A percentile compares a stretch with the other conserved stretches of the same genome.
Conservation (phyloP, 2,888 invertebrate genomes). For the Drosophila neonasuta region DNA sequence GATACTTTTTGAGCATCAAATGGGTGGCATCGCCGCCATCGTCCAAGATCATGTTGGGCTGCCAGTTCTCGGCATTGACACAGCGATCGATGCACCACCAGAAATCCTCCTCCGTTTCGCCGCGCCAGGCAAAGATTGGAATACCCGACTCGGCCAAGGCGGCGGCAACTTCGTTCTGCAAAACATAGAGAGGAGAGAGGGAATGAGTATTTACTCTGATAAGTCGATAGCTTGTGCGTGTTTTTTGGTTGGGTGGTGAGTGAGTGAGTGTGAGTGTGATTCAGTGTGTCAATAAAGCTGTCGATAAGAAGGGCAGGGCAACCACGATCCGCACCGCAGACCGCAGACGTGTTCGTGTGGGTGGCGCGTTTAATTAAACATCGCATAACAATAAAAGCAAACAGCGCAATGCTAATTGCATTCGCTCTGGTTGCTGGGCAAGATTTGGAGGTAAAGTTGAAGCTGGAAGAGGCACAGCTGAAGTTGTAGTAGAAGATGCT, state of each 20-base stretch:
- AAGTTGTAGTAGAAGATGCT: background rate
- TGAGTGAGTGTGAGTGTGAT: slow-evolving; percentile 33
- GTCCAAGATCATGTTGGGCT: slow-evolving; percentile 98
- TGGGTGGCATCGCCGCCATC: slow-evolving; percentile 99
- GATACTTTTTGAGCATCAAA: slow-evolving; percentile 97
- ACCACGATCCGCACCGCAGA: slow-evolving; percentile 11
- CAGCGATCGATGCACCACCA: slow-evolving; percentile 99
- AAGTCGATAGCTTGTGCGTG: slow-evolving; percentile 50
- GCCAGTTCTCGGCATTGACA: slow-evolving; percentile 95
- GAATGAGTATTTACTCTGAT: slow-evolving; percentile 51
- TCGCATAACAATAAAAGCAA: slow-evolving; percentile 43
- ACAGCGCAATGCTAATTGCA: slow-evolving; percentile 50
- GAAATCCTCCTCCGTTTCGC: slow-evolving; percentile 98
- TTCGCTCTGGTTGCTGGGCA: slow-evolving; percentile 19
- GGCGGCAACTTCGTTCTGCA: slow-evolving; percentile 97
- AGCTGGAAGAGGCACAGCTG: background rate
- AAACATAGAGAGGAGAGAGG: slow-evolving; percentile 1
- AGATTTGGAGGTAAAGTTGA: background rate
- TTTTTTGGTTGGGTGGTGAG: background rate
- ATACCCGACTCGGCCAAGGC: slow-evolving; percentile 95
- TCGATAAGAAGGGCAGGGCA: slow-evolving; percentile 47
- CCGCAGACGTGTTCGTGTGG: slow-evolving; percentile 32
- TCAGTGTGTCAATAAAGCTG: slow-evolving; percentile 59
- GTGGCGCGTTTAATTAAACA: slow-evolving; percentile 48
- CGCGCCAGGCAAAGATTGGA: slow-evolving; percentile 97